These are phyloP conservation scores for Heliconius nattereri DNA, from an alignment of 1,140 invertebrate genomes.

Conservation along the genomic window DNA sequence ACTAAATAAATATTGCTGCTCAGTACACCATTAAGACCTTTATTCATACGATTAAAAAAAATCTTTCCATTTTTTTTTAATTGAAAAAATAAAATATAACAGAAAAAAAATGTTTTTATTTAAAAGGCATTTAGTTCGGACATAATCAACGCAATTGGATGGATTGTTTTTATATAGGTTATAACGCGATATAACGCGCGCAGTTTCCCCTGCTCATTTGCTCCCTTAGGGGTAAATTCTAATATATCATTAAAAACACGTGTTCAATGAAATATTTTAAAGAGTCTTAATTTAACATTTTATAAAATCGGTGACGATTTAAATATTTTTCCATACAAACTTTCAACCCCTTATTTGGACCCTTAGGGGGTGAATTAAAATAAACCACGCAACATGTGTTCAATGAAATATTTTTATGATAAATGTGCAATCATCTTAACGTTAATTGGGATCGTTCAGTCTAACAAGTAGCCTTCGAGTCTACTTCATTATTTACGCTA, in stretches of 20 bases:
- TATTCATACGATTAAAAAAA: conserved; percentile 11
- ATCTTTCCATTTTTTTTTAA: neutral
- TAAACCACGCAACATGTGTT: too few species aligned
- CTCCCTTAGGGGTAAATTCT: too few species aligned
- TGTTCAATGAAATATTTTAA: too few species aligned
- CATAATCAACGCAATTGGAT: neutral
- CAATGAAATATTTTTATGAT: too few species aligned
- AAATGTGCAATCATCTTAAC: conserved; percentile 30
- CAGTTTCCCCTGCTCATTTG: too few species aligned
- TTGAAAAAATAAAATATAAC: neutral
- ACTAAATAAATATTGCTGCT: neutral
- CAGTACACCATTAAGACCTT: conserved; percentile 1
- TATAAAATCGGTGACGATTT: too few species aligned
- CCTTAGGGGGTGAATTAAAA: too few species aligned
- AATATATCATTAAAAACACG: too few species aligned
- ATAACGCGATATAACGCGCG: too few species aligned
- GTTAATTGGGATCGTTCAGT: conserved; percentile 25
- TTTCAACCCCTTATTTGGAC: too few species aligned
- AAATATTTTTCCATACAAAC: too few species aligned
- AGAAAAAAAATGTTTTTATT: neutral
- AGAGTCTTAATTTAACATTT: too few species aligned
- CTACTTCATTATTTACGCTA: conserved; percentile 33
- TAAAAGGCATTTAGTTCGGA: neutral
- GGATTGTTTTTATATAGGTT: neutral
- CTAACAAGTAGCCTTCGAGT: conserved; percentile 14